phyloP scores from a whole-genome alignment of 2,113 vertebrate genomes.

The Ibidorhyncha struthersii region DNA sequence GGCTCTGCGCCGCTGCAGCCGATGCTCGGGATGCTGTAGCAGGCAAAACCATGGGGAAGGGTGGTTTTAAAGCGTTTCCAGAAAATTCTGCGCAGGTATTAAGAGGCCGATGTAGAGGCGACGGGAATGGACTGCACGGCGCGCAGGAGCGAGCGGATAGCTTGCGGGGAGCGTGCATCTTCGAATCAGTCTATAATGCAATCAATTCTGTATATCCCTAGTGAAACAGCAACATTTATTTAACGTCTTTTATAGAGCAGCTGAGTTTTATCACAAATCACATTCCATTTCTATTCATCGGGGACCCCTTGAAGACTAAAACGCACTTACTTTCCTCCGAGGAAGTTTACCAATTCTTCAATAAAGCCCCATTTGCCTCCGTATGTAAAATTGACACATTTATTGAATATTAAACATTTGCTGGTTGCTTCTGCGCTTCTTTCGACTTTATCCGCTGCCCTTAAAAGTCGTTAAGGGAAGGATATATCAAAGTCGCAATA shows the following conservation, averaged over 20 bases:
- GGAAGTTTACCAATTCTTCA: slow-evolving; percentile 84
- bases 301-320: slow-evolving; percentile 83
- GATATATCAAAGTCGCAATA: slow-evolving; percentile 11
- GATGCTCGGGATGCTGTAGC: fast-evolving
- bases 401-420: slow-evolving; percentile 82
- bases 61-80: background rate
- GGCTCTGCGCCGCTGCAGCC: fast-evolving
- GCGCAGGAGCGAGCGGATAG: slow-evolving; percentile 14
- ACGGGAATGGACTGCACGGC: background rate
- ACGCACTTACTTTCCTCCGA: slow-evolving; percentile 81
- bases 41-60: fast-evolving
- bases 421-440: background rate
- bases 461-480: slow-evolving; percentile 55
- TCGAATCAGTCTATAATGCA: slow-evolving; percentile 78
- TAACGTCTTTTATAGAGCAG: slow-evolving; percentile 87
- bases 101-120: background rate
- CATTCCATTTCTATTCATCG: slow-evolving; percentile 80
- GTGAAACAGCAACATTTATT: slow-evolving; percentile 85
- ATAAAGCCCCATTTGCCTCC: slow-evolving; percentile 80
- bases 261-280: slow-evolving; percentile 87
- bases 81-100: slow-evolving; percentile 22
- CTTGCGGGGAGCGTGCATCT: slow-evolving; percentile 67
- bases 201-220: slow-evolving; percentile 73
- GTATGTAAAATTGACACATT: slow-evolving; percentile 82
- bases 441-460: slow-evolving; percentile 38